Evolutionary conservation across 2,797 vertebrate genomes (phyloP), one percentile per base, ranked within the genome.

Genomic region (Labroides dimidiatus): DNA sequence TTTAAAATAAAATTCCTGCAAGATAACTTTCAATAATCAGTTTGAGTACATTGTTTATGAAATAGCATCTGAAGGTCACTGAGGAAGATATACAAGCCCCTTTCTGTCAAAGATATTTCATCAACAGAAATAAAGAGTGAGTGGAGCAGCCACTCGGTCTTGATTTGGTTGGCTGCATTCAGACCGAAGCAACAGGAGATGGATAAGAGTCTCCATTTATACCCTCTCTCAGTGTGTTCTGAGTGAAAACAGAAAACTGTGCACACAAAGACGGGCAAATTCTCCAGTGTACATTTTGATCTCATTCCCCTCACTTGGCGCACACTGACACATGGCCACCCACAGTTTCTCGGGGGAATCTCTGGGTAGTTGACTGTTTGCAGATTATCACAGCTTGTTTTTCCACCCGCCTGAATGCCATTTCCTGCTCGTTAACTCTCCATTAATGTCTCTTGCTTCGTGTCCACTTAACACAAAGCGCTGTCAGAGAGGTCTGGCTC

Each of bases 371-470:
- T 51, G 65, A 63, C 65, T 85, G 57, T 87, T 82, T 81, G 69
- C 73, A 72, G 75, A 80, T 76, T 77, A 74, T 70, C 64, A 62
- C 78, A 64, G 71, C 62, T 71, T 85, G 78, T 80, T 74, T 82
- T 83, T 83, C 74, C 78, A 51, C 64, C 24, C 10, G 63, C 63
- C 64, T 56, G 54, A 67, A 78, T 72, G 79, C 51, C 72, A 86
- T 88, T 89, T 89, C 77, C 80, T 76, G 80, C 83, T 86, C 54
- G 75, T 90, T 90, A 89, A 64, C 68, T 80, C 78, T 66, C 78
- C 78, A 88, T 89, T 90, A 86, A 73, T 54, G 36, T 48, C 64
- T 75, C 64, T 55, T 55, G 53, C 69, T 69, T 72, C 53, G 5
- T 51, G 72, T 69, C 81, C 82, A 88, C 82, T 87, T 67, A 70